Percentiles rank a stretch among this genome's conserved stretches.
Evolutionary conservation across 2,888 invertebrate species (phyloP).

Genomic region (Parnassius mnemosyne): DNA sequence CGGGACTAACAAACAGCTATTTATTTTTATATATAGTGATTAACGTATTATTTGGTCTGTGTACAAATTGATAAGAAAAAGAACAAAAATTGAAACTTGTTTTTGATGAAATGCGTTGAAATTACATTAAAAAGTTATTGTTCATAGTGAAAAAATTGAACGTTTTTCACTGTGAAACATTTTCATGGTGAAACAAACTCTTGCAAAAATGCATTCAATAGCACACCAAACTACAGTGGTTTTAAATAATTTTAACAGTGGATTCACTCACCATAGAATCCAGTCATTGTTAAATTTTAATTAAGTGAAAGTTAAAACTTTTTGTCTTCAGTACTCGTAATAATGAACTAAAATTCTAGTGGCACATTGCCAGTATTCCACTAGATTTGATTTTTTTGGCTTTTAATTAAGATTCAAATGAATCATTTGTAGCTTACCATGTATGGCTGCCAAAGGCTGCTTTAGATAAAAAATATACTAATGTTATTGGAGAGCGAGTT

Average conservation of each 20-base stretch:
- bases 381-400: conserved; percentile 25
- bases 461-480: conserved; percentile 20
- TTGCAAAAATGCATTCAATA: not conserved
- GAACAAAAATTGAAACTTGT: too few species aligned
- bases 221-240: conserved; percentile 10
- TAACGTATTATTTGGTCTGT: too few species aligned
- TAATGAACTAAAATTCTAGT: conserved; percentile 26
- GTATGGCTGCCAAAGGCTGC: conserved; percentile 25
- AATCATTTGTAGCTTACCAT: conserved; percentile 24
- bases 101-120: too few species aligned
- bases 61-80: too few species aligned
- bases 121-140: too few species aligned
- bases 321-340: conserved; percentile 23
- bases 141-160: too few species aligned
- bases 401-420: conserved; percentile 28
- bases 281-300: conserved; percentile 21
- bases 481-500: conserved; percentile 2
- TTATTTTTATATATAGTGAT: too few species aligned
- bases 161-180: not conserved
- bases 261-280: conserved; percentile 1
- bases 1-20: too few species aligned
- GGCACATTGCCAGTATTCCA: conserved; percentile 26
- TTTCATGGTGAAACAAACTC: not conserved
- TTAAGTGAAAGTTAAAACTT: conserved; percentile 23
- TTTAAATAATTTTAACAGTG: conserved; percentile 13